phyloP scores from a whole-genome alignment of 1,140 invertebrate species.

The Leptopilina boulardi region DNA sequence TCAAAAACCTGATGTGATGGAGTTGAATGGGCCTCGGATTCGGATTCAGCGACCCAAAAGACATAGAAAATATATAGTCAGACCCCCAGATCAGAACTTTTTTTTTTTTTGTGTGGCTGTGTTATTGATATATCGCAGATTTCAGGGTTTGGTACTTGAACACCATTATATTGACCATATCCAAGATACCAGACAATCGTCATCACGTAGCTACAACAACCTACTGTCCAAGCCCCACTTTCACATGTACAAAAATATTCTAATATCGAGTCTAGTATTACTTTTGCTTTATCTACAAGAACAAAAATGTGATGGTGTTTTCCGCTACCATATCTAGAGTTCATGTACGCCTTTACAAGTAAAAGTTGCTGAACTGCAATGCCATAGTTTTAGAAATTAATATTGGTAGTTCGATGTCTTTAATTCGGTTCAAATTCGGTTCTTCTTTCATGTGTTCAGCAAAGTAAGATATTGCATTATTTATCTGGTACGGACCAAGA shows the following conservation, averaged over 20 bases:
- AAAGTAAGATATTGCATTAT: conserved; percentile 29
- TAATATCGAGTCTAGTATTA: neutral
- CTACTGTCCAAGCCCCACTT: conserved; percentile 4
- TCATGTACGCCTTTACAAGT: conserved; percentile 25
- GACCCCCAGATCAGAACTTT: no score
- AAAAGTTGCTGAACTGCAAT: neutral
- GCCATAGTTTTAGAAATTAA: neutral
- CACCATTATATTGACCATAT: conserved; percentile 24
- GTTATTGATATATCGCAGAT: neutral
- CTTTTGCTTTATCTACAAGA: conserved; percentile 4
- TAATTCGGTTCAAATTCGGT: conserved; percentile 20
- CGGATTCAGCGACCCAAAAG: no score
- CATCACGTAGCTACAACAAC: conserved; percentile 34
- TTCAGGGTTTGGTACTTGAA: neutral
- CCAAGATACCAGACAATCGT: conserved; percentile 32
- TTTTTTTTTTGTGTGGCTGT: no score
- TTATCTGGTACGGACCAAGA: conserved; percentile 33
- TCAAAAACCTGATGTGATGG: no score
- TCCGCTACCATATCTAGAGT: neutral
- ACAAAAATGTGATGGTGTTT: conserved; percentile 33
- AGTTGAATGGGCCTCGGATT: no score
- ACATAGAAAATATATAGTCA: no score
- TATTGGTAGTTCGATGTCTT: neutral
- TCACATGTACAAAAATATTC: conserved; percentile 35
- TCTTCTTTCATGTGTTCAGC: conserved; percentile 27